Conservation (phyloP, 2,888 invertebrate species). For the Andrena minutula region DNA sequence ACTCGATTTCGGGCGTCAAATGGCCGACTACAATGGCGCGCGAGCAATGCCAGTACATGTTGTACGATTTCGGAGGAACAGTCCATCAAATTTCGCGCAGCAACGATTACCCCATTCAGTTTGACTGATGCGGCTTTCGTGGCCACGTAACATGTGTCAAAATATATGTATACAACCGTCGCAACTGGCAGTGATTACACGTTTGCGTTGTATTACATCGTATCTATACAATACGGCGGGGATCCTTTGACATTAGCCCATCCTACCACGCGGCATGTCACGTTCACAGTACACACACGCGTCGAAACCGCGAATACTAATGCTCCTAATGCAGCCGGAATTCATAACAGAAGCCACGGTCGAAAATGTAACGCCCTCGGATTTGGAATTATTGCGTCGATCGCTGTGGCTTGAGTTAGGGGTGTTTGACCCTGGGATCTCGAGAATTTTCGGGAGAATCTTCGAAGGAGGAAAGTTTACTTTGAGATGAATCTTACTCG, state of each 20-base stretch:
- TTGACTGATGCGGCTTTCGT: conserved; percentile 50
- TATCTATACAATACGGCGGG: conserved; percentile 73
- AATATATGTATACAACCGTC: conserved; percentile 51
- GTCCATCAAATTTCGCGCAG: conserved; percentile 51
- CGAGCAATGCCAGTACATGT: neutral
- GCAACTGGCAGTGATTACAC: conserved; percentile 67
- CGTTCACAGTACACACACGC: conserved; percentile 64
- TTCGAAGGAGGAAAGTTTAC: too few relatives aligned
- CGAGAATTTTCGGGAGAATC: too few relatives aligned
- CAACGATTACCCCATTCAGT: conserved; percentile 58
- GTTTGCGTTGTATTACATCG: conserved; percentile 64
- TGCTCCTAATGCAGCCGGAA: conserved; percentile 76
- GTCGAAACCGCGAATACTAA: conserved; percentile 78
- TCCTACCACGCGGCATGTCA: conserved; percentile 68
- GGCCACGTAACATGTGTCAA: conserved; percentile 62
- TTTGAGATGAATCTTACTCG: too few relatives aligned
- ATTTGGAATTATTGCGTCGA: neutral
- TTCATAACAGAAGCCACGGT: conserved; percentile 68
- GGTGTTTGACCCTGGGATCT: neutral
- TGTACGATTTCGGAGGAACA: conserved; percentile 31
- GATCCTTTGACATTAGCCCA: conserved; percentile 73
- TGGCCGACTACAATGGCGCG: conserved; percentile 7
- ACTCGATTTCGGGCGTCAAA: conserved; percentile 5
- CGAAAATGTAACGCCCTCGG: conserved; percentile 31
- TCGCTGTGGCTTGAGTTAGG: neutral